Evolutionary conservation across 2,113 vertebrate species (phyloP).

Genomic region (Indicator indicator): DNA sequence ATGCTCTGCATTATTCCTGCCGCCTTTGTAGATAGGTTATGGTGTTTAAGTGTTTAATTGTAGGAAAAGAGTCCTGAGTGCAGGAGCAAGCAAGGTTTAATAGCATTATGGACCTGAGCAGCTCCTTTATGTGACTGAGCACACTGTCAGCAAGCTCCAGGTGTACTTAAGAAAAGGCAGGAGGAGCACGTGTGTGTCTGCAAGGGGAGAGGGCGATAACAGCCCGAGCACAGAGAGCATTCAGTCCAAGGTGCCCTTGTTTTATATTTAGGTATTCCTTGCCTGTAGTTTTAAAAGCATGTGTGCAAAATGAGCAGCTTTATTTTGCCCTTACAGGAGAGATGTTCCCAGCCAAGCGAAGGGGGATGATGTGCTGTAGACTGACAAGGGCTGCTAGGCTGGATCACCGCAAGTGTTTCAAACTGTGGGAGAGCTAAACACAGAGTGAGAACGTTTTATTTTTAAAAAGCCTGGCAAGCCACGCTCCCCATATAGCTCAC

Average conservation of each 20-base stretch:
- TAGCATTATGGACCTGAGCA: neutral
- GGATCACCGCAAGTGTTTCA: constrained; percentile 48
- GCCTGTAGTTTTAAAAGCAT: constrained; percentile 44
- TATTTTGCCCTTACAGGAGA: constrained; percentile 64
- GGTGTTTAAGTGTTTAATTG: neutral
- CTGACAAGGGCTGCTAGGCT: constrained; percentile 68
- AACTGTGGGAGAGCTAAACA: constrained; percentile 58
- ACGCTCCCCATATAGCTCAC: constrained; percentile 56
- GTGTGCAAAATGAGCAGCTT: constrained; percentile 54
- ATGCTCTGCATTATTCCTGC: neutral
- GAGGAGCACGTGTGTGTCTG: neutral
- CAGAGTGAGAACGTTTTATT: constrained; percentile 68
- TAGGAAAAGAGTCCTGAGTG: neutral
- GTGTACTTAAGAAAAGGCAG: constrained; percentile 20
- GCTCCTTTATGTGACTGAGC: neutral
- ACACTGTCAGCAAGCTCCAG: neutral
- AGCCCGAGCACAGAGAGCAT: neutral
- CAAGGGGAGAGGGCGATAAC: neutral
- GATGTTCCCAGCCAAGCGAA: constrained; percentile 41
- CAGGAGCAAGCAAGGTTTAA: rapidly evolving
- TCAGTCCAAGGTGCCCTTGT: constrained; percentile 60
- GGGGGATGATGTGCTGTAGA: constrained; percentile 55
- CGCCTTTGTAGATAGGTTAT: neutral
- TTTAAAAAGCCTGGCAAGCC: constrained; percentile 70
- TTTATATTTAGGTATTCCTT: constrained; percentile 68